These are phyloP conservation scores for Coregonus suidteri DNA, from an alignment of 2,797 vertebrate genomes.

Conservation along the genomic window DNA sequence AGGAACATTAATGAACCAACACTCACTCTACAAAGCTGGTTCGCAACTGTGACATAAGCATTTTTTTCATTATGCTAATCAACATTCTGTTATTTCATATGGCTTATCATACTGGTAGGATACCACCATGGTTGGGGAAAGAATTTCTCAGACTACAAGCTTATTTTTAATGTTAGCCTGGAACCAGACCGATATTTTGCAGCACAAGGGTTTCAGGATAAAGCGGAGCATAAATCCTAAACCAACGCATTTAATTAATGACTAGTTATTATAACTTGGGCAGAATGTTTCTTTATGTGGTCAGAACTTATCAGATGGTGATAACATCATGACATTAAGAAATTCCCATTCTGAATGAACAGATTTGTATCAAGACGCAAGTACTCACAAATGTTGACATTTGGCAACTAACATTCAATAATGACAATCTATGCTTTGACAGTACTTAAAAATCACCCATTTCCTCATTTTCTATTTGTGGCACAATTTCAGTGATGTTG, in stretches of 20 bases:
- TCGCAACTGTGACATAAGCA: neutral
- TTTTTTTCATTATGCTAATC: neutral
- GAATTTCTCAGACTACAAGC: neutral
- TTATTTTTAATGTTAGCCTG: neutral
- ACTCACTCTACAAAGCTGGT: no score
- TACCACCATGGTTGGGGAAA: neutral
- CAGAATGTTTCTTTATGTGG: neutral
- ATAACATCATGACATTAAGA: neutral
- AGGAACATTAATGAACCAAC: neutral
- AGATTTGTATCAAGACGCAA: neutral
- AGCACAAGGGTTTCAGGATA: neutral
- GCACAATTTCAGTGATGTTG: conserved; percentile 23
- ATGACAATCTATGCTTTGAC: neutral
- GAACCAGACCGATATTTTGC: neutral
- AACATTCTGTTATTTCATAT: neutral
- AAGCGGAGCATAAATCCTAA: neutral
- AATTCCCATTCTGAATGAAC: neutral
- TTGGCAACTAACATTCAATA: neutral
- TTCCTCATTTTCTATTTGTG: conserved; percentile 17
- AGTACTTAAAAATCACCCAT: neutral
- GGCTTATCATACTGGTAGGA: conserved; percentile 28
- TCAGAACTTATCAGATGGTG: neutral
- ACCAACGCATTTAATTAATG: neutral
- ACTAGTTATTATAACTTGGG: neutral
- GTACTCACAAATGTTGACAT: neutral